These are phyloP conservation scores for Heterohyrax brucei DNA, from an alignment of 2,797 vertebrate genomes.

Conservation along the genomic window DNA sequence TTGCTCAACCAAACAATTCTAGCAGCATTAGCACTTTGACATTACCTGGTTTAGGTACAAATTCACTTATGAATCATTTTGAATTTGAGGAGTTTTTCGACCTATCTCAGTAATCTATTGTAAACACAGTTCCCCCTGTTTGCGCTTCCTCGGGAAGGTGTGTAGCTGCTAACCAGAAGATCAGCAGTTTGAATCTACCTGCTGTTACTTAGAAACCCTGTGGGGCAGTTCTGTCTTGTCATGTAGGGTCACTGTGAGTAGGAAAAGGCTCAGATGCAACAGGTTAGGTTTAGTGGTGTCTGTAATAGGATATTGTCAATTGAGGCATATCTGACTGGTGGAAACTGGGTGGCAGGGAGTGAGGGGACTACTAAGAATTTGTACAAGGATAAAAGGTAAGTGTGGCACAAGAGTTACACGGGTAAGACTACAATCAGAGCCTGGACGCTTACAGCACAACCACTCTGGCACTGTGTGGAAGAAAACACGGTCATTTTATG, in stretches of 20 bases:
- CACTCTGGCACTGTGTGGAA: too few relatives aligned
- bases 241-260: too few relatives aligned
- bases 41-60: neutral
- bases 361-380: neutral
- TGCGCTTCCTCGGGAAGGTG: neutral
- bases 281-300: neutral
- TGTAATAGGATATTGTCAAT: neutral
- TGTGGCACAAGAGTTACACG: neutral
- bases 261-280: too few relatives aligned
- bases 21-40: neutral
- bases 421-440: neutral
- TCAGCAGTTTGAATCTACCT: too few relatives aligned
- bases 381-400: neutral
- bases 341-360: neutral
- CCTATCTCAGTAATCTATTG: neutral
- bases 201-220: too few relatives aligned
- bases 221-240: too few relatives aligned
- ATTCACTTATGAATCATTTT: neutral
- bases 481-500: neutral
- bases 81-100: constrained; percentile 10
- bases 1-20: neutral
- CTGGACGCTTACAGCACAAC: neutral
- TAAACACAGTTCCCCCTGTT: neutral
- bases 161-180: neutral
- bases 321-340: neutral